Percentiles rank a stretch among this genome's conserved stretches.
Conservation (phyloP, 2,888 invertebrate species). For the Drosophila multiciliata region DNA sequence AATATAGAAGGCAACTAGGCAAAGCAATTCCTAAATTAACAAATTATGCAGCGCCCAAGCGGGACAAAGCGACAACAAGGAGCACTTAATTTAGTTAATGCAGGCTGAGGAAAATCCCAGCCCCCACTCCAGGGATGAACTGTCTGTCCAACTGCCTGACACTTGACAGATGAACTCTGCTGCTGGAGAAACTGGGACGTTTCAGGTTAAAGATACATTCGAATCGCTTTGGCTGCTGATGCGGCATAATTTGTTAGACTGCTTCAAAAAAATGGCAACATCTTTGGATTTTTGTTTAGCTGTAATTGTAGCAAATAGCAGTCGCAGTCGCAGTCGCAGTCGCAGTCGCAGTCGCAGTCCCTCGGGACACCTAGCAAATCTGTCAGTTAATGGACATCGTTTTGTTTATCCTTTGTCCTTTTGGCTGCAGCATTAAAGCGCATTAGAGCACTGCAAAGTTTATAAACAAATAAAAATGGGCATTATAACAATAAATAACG, state of each 20-base stretch:
- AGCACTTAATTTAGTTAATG: slow-evolving; percentile 79
- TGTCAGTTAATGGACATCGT: slow-evolving; percentile 54
- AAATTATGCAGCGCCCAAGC: slow-evolving; percentile 67
- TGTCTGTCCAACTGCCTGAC: slow-evolving; percentile 53
- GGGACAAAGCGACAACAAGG: slow-evolving; percentile 40
- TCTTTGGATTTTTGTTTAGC: slow-evolving; percentile 43
- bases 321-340: slow-evolving; percentile 7
- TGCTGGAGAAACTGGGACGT: slow-evolving; percentile 6
- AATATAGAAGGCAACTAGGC: slow-evolving; percentile 9
- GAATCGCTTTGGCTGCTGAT: slow-evolving; percentile 67
- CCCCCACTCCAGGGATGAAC: slow-evolving; percentile 1
- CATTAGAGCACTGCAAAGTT: slow-evolving; percentile 45
- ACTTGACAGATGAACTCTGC: slow-evolving; percentile 78
- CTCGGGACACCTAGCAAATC: slow-evolving; percentile 25
- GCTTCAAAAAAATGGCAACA: slow-evolving; percentile 30
- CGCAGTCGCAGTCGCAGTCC: slow-evolving; percentile 17
- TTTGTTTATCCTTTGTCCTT: slow-evolving; percentile 25
- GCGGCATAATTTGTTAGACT: slow-evolving; percentile 71
- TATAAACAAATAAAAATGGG: slow-evolving; percentile 57
- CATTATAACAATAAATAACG: slow-evolving; percentile 52
- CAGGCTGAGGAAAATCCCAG: slow-evolving; percentile 47
- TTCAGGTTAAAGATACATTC: slow-evolving; percentile 58
- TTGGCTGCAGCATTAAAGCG: slow-evolving; percentile 41
- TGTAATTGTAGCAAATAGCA: slow-evolving; percentile 61
- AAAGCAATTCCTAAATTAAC: slow-evolving; percentile 72